Percentiles rank a stretch among this genome's conserved stretches.
Evolutionary conservation across 2,888 invertebrate species (phyloP).

Genomic region (Protula sp.): DNA sequence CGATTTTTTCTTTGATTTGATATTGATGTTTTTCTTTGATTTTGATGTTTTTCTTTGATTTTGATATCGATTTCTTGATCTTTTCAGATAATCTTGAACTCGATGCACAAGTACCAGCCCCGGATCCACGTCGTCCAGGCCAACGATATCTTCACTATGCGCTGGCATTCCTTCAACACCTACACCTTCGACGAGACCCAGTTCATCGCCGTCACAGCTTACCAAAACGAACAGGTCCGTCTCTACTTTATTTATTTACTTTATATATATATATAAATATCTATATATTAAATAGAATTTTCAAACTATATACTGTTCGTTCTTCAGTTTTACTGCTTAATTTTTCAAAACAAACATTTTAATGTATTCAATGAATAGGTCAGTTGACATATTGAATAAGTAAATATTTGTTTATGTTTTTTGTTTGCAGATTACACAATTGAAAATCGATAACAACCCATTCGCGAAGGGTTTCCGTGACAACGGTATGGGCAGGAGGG

Average conservation of each 20-base stretch:
- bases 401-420: too few relatives aligned
- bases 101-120: not conserved
- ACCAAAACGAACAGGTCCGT: constrained; percentile 53
- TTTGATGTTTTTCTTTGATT: too few relatives aligned
- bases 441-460: constrained; percentile 57
- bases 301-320: not conserved
- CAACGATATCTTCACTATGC: constrained; percentile 62
- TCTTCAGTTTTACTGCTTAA: not conserved
- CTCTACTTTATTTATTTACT: not conserved
- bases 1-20: too few relatives aligned
- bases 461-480: constrained; percentile 57
- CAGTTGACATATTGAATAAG: too few relatives aligned
- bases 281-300: not conserved
- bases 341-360: not conserved
- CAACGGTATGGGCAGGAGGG: constrained; percentile 62
- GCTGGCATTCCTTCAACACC: constrained; percentile 51
- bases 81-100: constrained; percentile 44
- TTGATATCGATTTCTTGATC: too few relatives aligned
- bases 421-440: constrained; percentile 52
- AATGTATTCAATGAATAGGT: too few relatives aligned
- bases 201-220: constrained; percentile 54
- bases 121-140: constrained; percentile 50
- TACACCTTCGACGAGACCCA: constrained; percentile 52
- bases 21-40: too few relatives aligned
- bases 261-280: not conserved